phyloP scores from a whole-genome alignment of 1,140 invertebrate genomes.

The Drosophila punjabiensis region DNA sequence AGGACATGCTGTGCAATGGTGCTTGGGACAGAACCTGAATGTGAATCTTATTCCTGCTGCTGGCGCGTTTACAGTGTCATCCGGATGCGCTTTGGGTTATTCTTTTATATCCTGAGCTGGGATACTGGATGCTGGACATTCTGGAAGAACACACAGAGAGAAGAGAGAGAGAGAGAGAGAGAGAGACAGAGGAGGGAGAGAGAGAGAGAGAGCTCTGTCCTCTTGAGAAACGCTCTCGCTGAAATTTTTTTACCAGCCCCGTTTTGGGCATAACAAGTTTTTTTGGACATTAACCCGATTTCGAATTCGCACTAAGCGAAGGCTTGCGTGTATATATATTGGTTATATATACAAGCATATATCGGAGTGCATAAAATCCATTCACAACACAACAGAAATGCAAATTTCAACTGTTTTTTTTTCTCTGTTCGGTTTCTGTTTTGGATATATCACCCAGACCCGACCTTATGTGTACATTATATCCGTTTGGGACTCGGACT shows the following conservation, averaged over 20 bases:
- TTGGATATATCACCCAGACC: background rate
- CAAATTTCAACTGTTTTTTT: conserved; percentile 13
- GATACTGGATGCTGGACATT: background rate
- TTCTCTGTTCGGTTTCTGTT: background rate
- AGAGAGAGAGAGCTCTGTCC: conserved; percentile 4
- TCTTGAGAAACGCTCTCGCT: background rate
- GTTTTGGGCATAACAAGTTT: conserved; percentile 72
- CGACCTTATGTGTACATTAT: conserved; percentile 8
- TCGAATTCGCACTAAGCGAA: conserved; percentile 35
- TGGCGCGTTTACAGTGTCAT: conserved; percentile 2
- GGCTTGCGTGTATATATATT: background rate
- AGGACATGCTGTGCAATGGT: conserved; percentile 19
- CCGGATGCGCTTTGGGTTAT: background rate
- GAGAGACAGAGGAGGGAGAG: background rate
- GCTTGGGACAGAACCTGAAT: background rate
- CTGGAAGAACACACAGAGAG: conserved; percentile 3
- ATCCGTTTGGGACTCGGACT: conserved; percentile 20
- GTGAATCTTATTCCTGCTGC: conserved; percentile 8
- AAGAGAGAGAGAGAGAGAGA: background rate
- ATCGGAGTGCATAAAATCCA: conserved; percentile 31
- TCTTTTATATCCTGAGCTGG: conserved; percentile 47
- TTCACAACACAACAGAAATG: conserved; percentile 43
- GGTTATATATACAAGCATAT: background rate
- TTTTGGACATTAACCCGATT: conserved; percentile 81
- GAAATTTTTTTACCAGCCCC: conserved; percentile 8